Evolutionary conservation across 2,113 vertebrate species (phyloP).

Genomic region (Ginglymostoma cirratum): DNA sequence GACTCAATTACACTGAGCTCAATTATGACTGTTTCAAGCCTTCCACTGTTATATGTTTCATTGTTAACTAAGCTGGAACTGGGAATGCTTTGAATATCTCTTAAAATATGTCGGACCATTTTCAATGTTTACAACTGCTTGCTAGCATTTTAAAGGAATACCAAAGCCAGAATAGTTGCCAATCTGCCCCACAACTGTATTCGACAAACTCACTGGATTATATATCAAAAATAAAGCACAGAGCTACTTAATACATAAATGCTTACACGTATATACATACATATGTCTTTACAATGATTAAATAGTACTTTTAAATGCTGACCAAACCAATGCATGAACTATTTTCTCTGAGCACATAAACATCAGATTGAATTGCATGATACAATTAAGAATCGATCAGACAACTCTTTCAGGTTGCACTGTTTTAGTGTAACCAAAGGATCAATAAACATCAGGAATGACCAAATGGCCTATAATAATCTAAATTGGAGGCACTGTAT

Average conservation of each 20-base stretch:
- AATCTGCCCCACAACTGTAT: background rate
- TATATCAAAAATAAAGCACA: background rate
- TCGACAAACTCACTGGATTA: background rate
- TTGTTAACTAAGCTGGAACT: background rate
- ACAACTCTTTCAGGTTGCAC: background rate
- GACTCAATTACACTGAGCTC: background rate
- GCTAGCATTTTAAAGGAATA: background rate
- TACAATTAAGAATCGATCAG: background rate
- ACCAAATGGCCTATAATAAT: constrained; percentile 1
- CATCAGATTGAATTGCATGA: background rate
- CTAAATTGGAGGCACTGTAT: background rate
- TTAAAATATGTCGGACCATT: background rate
- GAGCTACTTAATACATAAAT: no score
- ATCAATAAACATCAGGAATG: background rate
- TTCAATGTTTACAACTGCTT: background rate
- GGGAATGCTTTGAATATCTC: background rate
- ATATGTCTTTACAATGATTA: background rate
- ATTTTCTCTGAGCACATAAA: background rate
- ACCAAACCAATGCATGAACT: background rate
- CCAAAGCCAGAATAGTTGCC: background rate
- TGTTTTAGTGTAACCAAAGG: background rate
- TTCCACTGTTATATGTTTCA: background rate
- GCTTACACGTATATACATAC: background rate
- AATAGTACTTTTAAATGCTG: background rate
- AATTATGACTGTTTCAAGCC: background rate